Base-by-base conservation (phyloP, 1,140 invertebrate species). In the Mylabris phalerata region DNA sequence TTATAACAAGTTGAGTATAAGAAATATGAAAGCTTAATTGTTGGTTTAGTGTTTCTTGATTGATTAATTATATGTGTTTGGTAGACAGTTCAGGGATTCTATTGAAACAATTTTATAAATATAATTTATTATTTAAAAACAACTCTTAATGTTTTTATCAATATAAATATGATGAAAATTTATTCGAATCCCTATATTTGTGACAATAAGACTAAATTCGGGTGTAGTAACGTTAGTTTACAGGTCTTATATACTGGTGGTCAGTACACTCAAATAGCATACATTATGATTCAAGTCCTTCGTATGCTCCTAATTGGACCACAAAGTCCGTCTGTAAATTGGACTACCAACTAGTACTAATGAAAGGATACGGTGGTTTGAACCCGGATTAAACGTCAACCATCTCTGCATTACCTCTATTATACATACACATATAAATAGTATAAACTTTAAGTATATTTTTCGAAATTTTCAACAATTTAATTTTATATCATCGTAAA, bases 41-140 rank as follows among this genome's bases (percentile, higher is more conserved):
- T 55, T 44, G 57, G 57, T 40, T 49, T 55, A 49, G 56, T 13
- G 32, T 56, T 43, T 5, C 13, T 13, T 62, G 61, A 62, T 62
- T 55, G 61, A 62, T 62, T 62, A 62, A 62, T 62, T 62, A 62
- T 48, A 59, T 48, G 48, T 42, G 25, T 39, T 27, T 24, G 44
- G 13, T 27, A 52, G 61, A 62, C 57, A 51, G 61, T 7, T n/a
- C 41, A n/a, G 5, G 41, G 11, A 42, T 42, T 19, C 19, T 19
- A 19, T 19, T 19, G 19, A 19, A 19, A 19, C 19, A 19, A 19
- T 19, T 2, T 19, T 19, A 19, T 19, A 19, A 19, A 19, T 19
- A 19, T 19, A 19, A 19, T 19, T 19, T 19, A 19, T 19, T 19
- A 19, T 19, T 19, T 19, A 19, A 19, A 19, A 19, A 19, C 19